Evolutionary conservation across 2,888 invertebrate genomes (phyloP), one percentile per base, ranked within the genome.

Genomic region (Orchesellides sinensis): DNA sequence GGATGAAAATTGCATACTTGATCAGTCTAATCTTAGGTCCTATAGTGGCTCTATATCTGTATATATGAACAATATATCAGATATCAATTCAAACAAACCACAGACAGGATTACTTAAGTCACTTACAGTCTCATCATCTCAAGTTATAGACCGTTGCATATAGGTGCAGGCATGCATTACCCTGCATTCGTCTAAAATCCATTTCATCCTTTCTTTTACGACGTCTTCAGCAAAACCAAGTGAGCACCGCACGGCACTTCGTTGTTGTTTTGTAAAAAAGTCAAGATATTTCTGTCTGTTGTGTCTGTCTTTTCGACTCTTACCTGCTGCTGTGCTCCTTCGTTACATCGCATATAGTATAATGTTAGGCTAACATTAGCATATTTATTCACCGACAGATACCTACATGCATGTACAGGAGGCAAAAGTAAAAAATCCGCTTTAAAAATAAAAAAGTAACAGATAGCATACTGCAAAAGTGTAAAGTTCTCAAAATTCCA

Each of bases 201-300:
- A 63, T 25, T 25, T 14, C 10, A 23, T 40, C 40, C 40, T 40
- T n/a, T 40, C 40, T 40, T n/a, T 10, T 40, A n/a, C n/a, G n/a
- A n/a, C 69, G 69, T 69, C 69, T 52, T 54, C 69, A 54, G 74
- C n/a, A n/a, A n/a, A n/a, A n/a, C 54, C 65, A 65, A 75, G 54
- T 75, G 74, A 75, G 66, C 65, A 68, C 68, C 77, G 77, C 68
- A n/a, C n/a, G n/a, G n/a, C n/a, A n/a, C n/a, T n/a, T n/a, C n/a
- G 68, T 59, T 77, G 59, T 59, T 70, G 54, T 70, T 47, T 66
- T 74, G 52, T 75, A 65, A 77, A 66, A 65, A 63, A 23, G 35
- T 61, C 35, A 32, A 32, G 40, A 63, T 35, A 47, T n/a, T n/a
- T 77, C 68, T 68, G 77, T 69, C 69, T 77, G 68, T 68, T 54